A percentile compares a stretch with the other conserved stretches of the same genome.
Evolutionary conservation across 2,797 vertebrate species (phyloP).

Genomic region (Nasua narica): DNA sequence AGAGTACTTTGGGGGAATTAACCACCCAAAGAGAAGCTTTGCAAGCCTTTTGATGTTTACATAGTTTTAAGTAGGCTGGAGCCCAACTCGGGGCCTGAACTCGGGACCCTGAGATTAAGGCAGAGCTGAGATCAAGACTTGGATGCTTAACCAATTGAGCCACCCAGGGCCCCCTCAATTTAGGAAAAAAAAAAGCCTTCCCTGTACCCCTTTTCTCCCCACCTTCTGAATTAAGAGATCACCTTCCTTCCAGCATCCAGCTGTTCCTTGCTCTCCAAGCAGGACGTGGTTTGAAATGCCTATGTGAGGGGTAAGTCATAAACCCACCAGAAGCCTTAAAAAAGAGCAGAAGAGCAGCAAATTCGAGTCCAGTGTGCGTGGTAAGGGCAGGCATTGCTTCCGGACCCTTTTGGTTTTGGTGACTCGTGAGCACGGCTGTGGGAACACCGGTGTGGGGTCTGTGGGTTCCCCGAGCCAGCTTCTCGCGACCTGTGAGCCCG

Average conservation of each 20-base stretch:
- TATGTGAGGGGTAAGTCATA: not conserved
- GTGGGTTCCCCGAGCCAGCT: not conserved
- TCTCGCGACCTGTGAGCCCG: not conserved
- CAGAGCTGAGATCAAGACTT: not conserved
- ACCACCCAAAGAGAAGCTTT: not conserved
- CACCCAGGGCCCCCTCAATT: not conserved
- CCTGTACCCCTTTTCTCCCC: not conserved
- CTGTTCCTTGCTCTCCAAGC: not conserved
- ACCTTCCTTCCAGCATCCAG: not conserved
- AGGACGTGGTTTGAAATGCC: no score
- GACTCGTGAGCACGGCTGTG: rapidly evolving
- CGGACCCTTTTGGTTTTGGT: not conserved
- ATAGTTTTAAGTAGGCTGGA: not conserved
- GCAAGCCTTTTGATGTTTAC: not conserved
- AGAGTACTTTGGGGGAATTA: not conserved
- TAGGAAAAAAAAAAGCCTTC: not conserved
- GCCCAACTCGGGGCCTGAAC: not conserved
- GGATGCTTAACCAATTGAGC: not conserved
- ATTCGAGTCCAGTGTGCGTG: not conserved
- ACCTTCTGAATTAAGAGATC: not conserved
- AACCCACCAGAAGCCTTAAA: not conserved
- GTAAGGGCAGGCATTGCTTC: not conserved
- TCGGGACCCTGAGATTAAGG: not conserved
- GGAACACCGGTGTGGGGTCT: not conserved
- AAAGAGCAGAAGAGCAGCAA: not conserved